These are phyloP conservation scores for Limnephilus marmoratus DNA, from an alignment of 2,888 invertebrate species.

Conservation along the genomic window DNA sequence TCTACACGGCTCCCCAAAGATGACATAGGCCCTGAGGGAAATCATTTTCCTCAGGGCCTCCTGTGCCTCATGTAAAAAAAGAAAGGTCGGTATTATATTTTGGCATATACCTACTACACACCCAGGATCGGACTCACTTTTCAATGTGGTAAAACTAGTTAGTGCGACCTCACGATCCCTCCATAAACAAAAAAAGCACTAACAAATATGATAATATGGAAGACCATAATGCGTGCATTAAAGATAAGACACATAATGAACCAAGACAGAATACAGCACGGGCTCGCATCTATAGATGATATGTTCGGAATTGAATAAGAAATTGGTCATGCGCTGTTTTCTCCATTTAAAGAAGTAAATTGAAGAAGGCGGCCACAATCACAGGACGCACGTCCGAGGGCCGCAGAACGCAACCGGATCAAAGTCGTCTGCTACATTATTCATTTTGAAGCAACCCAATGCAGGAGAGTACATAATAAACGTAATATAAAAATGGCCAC, in stretches of 20 bases:
- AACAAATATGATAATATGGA: neutral
- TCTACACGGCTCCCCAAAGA: no score
- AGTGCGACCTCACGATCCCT: no score
- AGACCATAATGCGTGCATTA: neutral
- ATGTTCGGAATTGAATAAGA: neutral
- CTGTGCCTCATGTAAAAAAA: no score
- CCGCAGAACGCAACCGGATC: conserved; percentile 44
- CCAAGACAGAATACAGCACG: neutral
- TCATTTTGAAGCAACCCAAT: conserved; percentile 32
- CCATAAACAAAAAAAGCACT: neutral
- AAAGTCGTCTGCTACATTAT: conserved; percentile 51
- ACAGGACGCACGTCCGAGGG: conserved; percentile 22
- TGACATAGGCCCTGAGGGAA: no score
- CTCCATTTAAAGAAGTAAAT: neutral
- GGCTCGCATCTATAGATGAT: neutral
- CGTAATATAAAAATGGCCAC: conserved; percentile 40
- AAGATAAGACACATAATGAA: neutral
- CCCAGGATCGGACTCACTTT: no score
- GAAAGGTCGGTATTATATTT: no score
- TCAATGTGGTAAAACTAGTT: no score
- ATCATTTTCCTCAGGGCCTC: no score
- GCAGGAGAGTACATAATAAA: conserved; percentile 31
- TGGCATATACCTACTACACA: no score
- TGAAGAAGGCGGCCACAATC: conserved; percentile 4
- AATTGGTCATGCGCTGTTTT: conserved; percentile 8